These are phyloP conservation scores for Semibalanus balanoides DNA, from an alignment of 1,140 invertebrate genomes.

Conservation along the genomic window DNA sequence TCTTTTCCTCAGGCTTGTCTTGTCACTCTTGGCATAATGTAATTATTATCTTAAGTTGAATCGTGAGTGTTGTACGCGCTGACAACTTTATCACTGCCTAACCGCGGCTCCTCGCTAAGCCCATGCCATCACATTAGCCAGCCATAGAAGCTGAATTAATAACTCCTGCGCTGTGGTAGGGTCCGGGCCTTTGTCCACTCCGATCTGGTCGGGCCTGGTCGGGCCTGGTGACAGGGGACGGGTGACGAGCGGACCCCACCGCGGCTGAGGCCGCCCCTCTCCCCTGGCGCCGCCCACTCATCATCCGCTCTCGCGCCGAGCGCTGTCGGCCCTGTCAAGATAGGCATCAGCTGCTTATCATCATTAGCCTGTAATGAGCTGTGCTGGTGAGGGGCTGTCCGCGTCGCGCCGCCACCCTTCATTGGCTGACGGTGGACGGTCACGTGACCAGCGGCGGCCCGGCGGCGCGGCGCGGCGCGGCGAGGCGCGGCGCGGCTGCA, in stretches of 20 bases:
- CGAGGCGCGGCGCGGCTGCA: no score
- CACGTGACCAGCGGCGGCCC: not conserved
- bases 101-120: not conserved
- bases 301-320: not conserved
- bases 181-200: no score
- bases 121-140: not conserved
- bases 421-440: not conserved
- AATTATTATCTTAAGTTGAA: no score
- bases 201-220: not conserved
- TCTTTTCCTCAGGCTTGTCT: no score
- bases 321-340: not conserved
- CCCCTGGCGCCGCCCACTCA: not conserved
- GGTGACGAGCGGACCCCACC: no score
- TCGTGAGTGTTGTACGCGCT: no score
- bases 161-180: not conserved
- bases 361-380: not conserved
- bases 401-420: no score
- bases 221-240: not conserved
- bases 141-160: not conserved
- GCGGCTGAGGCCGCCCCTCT: no score
- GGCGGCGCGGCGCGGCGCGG: no score
- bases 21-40: no score
- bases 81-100: no score
- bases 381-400: no score
- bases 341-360: not conserved